These are phyloP conservation scores for Erpornis zantholeuca DNA, from an alignment of 2,113 vertebrate genomes.

Conservation along the genomic window DNA sequence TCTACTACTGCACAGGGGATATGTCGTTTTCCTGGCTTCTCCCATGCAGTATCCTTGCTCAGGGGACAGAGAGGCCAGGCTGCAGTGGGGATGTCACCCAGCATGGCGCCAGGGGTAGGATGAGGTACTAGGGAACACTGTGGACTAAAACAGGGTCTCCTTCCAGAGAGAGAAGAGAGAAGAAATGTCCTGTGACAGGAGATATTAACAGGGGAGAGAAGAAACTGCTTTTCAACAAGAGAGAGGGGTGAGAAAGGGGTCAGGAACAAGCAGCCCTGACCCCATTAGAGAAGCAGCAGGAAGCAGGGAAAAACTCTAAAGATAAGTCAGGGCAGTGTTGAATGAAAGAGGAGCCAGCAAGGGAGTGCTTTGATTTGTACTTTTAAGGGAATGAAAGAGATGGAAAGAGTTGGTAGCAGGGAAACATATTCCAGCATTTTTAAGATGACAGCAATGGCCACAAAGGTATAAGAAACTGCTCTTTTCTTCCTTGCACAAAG, in stretches of 20 bases:
- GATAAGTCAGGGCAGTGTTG: not conserved
- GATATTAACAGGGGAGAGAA: conserved; percentile 20
- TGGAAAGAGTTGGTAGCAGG: not conserved
- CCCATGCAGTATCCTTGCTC: not conserved
- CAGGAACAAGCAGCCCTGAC: conserved; percentile 8
- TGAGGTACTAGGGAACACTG: not conserved
- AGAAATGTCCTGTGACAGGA: not conserved
- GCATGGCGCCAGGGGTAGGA: not conserved
- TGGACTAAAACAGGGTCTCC: not conserved
- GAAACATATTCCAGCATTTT: not conserved
- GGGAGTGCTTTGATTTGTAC: conserved; percentile 3
- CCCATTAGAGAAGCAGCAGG: conserved; percentile 11
- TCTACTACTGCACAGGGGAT: not conserved
- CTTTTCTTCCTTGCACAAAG: not conserved
- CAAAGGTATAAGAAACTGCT: not conserved
- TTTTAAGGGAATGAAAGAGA: not conserved
- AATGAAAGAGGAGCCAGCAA: not conserved
- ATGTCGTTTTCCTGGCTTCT: not conserved
- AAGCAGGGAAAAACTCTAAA: not conserved
- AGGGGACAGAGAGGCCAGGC: not conserved
- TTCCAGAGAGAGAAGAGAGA: not conserved
- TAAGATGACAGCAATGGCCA: not conserved
- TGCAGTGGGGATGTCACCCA: not conserved
- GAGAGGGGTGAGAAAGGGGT: conserved; percentile 16
- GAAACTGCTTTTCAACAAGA: not conserved